Base-by-base conservation (phyloP, 2,797 vertebrate species). In the Halcyon chelicuti region DNA sequence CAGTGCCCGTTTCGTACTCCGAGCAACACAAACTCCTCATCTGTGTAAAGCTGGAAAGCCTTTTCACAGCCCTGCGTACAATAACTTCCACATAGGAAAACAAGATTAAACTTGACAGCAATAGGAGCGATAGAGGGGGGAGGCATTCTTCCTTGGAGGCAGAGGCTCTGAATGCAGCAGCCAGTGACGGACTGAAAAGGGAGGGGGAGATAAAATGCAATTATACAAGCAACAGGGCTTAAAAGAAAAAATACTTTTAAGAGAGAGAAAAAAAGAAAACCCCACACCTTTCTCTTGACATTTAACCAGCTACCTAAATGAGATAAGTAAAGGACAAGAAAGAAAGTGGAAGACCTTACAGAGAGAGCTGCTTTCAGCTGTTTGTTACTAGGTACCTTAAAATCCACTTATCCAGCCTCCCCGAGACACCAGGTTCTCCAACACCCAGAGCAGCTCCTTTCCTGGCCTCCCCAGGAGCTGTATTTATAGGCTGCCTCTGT, bases 71-170 rank as follows among this genome's bases (percentile, higher is more conserved):
- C 78, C 44, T 67, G 25, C 31, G 62, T 77, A 95, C 96, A 72
- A 13, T 73, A 93, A 95, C 68, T 86, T 73, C 79, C 23, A 39
- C 49, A 55, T 0, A 94, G 91, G 68, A 96, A 63, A 97, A 93
- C 87, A 85, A 97, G 94, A 95, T 94, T 86, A 60, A 97, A 89
- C 84, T 91, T 96, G 80, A 95, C 78, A 76, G 67, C 74, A 95
- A 94, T 66, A 80, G 82, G 76, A 90, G 83, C 71, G 67, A 86
- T 75, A 74, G 80, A 92, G 29, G 62, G 25, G 86, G n/a, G 58
- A 46, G 65, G 37, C 0, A 0, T 85, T 95, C 80, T 86, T 85
- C 83, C 83, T 95, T 82, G 82, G 86, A 93, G 90, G 87, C 72
- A 89, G 40, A 83, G 74, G 33, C 65, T 80, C 29, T 68, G 78